Percentiles rank a stretch among this genome's conserved stretches.
These are phyloP conservation scores for Microchirus variegatus DNA, from an alignment of 2,797 vertebrate genomes.

Conservation along the genomic window DNA sequence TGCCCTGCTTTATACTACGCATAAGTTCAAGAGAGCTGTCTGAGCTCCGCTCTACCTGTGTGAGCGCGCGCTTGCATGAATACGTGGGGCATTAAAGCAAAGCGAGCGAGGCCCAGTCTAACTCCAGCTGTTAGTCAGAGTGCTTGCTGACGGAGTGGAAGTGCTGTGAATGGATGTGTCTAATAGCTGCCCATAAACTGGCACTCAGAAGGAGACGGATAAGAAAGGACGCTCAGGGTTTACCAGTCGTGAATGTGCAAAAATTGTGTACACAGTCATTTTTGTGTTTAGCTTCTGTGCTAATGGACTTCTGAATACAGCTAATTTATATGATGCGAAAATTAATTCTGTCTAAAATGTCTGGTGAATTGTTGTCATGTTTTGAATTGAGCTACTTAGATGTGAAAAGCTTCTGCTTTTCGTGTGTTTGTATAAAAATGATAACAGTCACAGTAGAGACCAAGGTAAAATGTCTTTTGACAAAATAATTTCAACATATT, in stretches of 20 bases:
- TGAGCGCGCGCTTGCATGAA: conserved; percentile 19
- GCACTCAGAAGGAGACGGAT: background rate
- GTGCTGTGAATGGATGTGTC: background rate
- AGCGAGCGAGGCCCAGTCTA: conserved; percentile 3
- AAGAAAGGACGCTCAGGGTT: background rate
- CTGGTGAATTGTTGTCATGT: no score
- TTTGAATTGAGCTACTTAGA: no score
- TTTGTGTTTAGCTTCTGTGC: no score
- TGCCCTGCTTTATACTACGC: conserved; percentile 15
- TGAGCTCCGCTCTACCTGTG: conserved; percentile 12
- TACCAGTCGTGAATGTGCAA: background rate
- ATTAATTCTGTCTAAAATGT: no score
- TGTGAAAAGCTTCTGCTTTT: no score
- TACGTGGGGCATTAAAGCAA: background rate
- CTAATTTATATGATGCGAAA: no score
- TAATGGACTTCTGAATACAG: no score
- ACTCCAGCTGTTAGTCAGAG: conserved; percentile 10
- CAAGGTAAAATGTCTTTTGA: no score
- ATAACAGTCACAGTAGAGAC: no score
- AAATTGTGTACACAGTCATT: no score
- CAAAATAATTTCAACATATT: no score
- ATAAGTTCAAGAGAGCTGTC: conserved; percentile 21
- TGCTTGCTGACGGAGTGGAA: conserved; percentile 14
- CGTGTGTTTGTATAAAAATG: no score
- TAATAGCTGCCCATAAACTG: conserved; percentile 16